Evolutionary conservation across 2,797 vertebrate genomes (phyloP).

Genomic region (Tauraco hartlaubi): DNA sequence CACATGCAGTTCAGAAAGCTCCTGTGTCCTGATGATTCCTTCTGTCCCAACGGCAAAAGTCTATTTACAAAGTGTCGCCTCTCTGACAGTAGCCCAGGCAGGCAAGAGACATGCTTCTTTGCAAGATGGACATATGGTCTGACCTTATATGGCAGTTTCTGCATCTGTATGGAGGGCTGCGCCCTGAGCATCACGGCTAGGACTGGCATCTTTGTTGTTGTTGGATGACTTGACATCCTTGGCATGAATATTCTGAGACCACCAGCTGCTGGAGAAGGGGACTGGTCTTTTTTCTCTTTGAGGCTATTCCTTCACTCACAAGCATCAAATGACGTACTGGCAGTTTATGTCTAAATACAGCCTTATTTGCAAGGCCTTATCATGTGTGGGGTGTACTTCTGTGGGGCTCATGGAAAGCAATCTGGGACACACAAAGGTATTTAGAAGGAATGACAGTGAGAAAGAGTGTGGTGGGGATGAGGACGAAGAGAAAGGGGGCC

Average conservation of each 20-base stretch:
- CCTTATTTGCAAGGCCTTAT: not conserved
- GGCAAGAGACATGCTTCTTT: not conserved
- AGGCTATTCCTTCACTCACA: not conserved
- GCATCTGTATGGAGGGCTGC: not conserved
- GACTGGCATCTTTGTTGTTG: not conserved
- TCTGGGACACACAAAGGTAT: not conserved
- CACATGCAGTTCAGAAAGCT: not conserved
- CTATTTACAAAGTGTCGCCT: not conserved
- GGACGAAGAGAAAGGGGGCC: not conserved
- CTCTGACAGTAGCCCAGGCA: not conserved
- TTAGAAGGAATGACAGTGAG: not conserved
- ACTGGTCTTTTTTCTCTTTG: not conserved
- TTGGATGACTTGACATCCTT: not conserved
- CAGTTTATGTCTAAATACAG: not conserved
- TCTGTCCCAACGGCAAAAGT: not conserved
- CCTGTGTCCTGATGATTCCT: not conserved
- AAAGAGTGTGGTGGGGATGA: not conserved
- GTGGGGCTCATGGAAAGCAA: not conserved
- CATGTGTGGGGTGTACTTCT: not conserved
- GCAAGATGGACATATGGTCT: not conserved
- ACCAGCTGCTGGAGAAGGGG: not conserved
- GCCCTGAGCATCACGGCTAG: not conserved
- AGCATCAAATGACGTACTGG: not conserved
- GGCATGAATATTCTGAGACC: not conserved
- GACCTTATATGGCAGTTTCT: not conserved